Evolutionary conservation across 2,113 vertebrate species (phyloP), one percentile per base, ranked within the genome.

Genomic region (Leucosticte australis): DNA sequence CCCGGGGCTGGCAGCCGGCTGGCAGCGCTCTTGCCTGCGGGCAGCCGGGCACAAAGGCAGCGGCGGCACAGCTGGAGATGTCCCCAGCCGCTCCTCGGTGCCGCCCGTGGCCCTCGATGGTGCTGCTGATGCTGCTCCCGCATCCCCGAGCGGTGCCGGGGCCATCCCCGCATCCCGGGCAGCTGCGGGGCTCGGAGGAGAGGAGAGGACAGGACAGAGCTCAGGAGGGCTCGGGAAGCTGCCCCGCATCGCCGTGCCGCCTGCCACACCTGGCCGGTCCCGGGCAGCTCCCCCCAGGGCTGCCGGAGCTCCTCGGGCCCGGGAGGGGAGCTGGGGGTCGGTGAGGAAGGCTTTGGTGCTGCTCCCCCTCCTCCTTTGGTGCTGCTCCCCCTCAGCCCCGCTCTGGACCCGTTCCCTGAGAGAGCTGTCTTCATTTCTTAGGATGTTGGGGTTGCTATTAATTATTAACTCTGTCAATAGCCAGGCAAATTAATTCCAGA

Each of bases 11-110:
- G 30, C 78, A 14, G 68, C 74, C 73, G 42, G 41, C 89, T 57
- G 64, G 62, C 46, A 28, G 44, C 2, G 16, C 6, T 11, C 15
- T 79, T 3, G 94, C 95, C 90, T 18, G 11, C 4, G 67, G 92
- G 77, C 83, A 94, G 31, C 16, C 9, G 11, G 35, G 78, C 83
- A 93, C 90, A 91, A 47, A 83, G 88, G 83, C 55, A 39, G n/a
- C 15, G 14, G 41, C 4, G 2, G 81, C 39, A 39, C 93, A 86
- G 93, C 91, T 81, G 93, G 41, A 57, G 46, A 13, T 23, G 47
- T 85, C 90, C 55, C 86, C 57, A 5, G 79, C 3, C 75, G 53
- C 92, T 90, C 85, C 0, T 80, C 42, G 62, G 79, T 37, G 6
- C 4, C 7, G 18, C 55, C 4, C 4, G 37, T n/a, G 47, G 44